These are phyloP conservation scores for Plodia interpunctella DNA, from an alignment of 1,140 invertebrate genomes.

Conservation along the genomic window DNA sequence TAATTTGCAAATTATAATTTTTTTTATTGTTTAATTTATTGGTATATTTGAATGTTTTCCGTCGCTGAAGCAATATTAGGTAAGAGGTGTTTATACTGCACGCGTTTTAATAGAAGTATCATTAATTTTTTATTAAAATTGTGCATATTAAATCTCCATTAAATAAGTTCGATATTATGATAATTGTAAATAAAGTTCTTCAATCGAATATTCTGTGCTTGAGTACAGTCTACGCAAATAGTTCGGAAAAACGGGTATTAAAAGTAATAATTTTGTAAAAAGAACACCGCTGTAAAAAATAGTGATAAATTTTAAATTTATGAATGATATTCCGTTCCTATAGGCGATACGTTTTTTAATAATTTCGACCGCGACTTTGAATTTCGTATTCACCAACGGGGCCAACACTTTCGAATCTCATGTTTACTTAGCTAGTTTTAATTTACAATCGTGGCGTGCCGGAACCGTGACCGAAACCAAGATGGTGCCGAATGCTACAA, in stretches of 20 bases:
- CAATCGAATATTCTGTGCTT: constrained; percentile 17
- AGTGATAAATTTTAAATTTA: constrained; percentile 23
- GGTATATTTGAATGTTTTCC: constrained; percentile 15
- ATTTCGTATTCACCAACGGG: constrained; percentile 16
- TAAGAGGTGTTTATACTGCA: constrained; percentile 29
- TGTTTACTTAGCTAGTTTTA: constrained; percentile 27
- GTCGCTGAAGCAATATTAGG: constrained; percentile 59
- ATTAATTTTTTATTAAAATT: constrained; percentile 22
- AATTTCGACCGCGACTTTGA: constrained; percentile 13
- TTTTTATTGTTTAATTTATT: constrained; percentile 26
- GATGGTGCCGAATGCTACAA: constrained; percentile 52
- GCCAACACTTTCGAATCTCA: constrained; percentile 23
- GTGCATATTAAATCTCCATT: constrained; percentile 12
- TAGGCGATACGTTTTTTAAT: constrained; percentile 39
- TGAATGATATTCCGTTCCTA: constrained; percentile 53
- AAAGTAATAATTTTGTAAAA: constrained; percentile 21
- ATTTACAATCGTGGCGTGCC: constrained; percentile 20
- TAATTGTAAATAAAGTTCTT: constrained; percentile 17
- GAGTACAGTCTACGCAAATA: constrained; percentile 19
- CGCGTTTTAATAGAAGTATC: constrained; percentile 19
- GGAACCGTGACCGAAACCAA: constrained; percentile 18
- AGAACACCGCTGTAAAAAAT: constrained; percentile 18
- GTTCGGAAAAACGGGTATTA: constrained; percentile 55
- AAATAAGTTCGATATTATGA: background rate
- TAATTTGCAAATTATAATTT: constrained; percentile 44